Conservation (phyloP, 2,888 invertebrate species). For the Drosophila parthenogenetica region DNA sequence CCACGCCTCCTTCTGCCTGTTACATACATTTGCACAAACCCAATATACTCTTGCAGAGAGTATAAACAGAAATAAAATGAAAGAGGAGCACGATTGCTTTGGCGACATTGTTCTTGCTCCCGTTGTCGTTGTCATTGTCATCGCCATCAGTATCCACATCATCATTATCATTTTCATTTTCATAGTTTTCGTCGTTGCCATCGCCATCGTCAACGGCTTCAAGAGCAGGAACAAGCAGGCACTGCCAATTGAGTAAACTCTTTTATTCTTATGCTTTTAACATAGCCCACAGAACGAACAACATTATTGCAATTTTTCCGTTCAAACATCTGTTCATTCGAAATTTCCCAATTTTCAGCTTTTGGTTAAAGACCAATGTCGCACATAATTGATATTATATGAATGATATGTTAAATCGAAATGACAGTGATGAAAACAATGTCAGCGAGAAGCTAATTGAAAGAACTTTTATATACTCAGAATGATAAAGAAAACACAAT, state of each 20-base stretch:
- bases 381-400: slow-evolving; percentile 79
- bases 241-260: slow-evolving; percentile 65
- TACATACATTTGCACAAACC: no score
- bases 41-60: no score
- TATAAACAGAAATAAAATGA: slow-evolving; percentile 7
- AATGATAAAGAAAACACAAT: slow-evolving; percentile 27
- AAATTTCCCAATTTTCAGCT: slow-evolving; percentile 62
- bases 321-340: slow-evolving; percentile 39
- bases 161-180: slow-evolving; percentile 33
- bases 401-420: slow-evolving; percentile 74
- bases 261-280: slow-evolving; percentile 61
- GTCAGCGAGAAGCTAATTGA: slow-evolving; percentile 42
- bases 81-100: slow-evolving; percentile 42
- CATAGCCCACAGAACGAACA: slow-evolving; percentile 50
- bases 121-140: slow-evolving; percentile 48
- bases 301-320: slow-evolving; percentile 34
- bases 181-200: slow-evolving; percentile 27
- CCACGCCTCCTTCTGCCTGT: no score
- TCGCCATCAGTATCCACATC: slow-evolving; percentile 43
- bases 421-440: slow-evolving; percentile 48
- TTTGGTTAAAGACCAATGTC: slow-evolving; percentile 29
- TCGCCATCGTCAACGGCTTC: slow-evolving; percentile 28
- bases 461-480: slow-evolving; percentile 59
- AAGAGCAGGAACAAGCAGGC: slow-evolving; percentile 56
- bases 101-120: slow-evolving; percentile 51